Percentiles rank a stretch among this genome's conserved stretches.
These are phyloP conservation scores for Tenthredo scrophulariae DNA, from an alignment of 2,888 invertebrate species.

Conservation along the genomic window DNA sequence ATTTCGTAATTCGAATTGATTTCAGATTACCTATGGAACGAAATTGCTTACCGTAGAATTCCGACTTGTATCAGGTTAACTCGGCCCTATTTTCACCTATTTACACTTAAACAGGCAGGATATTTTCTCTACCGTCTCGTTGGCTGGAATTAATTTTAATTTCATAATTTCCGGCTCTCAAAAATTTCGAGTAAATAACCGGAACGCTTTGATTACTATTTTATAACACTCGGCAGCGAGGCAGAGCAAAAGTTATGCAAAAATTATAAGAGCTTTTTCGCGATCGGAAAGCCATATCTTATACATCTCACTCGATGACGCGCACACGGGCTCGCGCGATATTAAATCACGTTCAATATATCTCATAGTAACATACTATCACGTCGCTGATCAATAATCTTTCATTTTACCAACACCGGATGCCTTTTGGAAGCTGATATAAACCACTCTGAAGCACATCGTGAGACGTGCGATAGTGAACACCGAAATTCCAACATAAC, in stretches of 20 bases:
- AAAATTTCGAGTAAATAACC: neutral
- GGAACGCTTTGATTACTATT: neutral
- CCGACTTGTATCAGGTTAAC: constrained; percentile 8
- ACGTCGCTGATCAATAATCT: constrained; percentile 23
- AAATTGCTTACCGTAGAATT: constrained; percentile 32
- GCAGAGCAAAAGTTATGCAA: neutral
- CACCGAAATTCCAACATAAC: neutral
- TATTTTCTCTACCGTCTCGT: neutral
- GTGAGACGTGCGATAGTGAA: constrained; percentile 5
- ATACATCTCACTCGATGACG: neutral
- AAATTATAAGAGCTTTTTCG: neutral
- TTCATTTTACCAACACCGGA: constrained; percentile 1
- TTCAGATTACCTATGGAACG: constrained; percentile 24
- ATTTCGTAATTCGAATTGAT: constrained; percentile 37
- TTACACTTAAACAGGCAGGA: neutral
- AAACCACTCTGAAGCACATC: constrained; percentile 26
- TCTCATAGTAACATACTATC: neutral
- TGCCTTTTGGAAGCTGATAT: constrained; percentile 25
- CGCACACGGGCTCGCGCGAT: too few relatives aligned
- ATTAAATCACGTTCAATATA: neutral
- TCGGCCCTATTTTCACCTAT: constrained; percentile 31
- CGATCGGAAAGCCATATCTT: neutral
- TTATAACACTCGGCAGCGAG: neutral
- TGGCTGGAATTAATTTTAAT: constrained; percentile 11
- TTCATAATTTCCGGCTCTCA: constrained; percentile 6